These are phyloP conservation scores for Urechis unicinctus DNA, from an alignment of 2,888 invertebrate species.

Conservation along the genomic window DNA sequence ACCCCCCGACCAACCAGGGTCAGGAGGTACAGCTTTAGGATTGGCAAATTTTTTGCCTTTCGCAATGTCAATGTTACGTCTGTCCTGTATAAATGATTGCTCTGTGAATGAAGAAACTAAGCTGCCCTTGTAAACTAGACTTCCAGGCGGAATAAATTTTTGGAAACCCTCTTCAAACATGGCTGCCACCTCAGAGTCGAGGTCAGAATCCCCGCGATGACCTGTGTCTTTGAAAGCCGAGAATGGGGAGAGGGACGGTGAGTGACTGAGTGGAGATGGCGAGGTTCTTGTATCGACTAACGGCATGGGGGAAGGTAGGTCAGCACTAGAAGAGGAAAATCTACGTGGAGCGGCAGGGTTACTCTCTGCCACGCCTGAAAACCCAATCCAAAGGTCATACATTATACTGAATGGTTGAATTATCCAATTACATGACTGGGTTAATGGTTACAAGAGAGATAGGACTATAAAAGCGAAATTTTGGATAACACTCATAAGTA, in stretches of 20 bases:
- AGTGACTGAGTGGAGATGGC: neutral
- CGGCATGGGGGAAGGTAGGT: neutral
- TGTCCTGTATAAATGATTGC: neutral
- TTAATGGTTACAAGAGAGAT: too few species aligned
- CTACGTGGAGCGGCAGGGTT: neutral
- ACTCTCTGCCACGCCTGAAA: too few species aligned
- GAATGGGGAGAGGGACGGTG: neutral
- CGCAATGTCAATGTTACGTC: neutral
- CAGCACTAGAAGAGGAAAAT: neutral
- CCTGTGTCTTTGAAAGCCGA: neutral
- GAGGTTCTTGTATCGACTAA: neutral
- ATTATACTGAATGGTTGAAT: too few species aligned
- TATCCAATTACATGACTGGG: too few species aligned
- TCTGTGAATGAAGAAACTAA: neutral
- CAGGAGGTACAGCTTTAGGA: too few species aligned
- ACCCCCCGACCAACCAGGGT: too few species aligned
- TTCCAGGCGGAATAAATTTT: neutral
- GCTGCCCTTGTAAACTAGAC: neutral
- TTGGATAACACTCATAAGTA: too few species aligned
- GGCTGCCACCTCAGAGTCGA: too few species aligned
- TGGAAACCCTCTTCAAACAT: neutral
- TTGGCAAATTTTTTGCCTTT: too few species aligned
- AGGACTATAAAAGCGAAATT: too few species aligned
- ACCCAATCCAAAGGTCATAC: too few species aligned
- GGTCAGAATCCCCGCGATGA: too few species aligned